phyloP scores from a whole-genome alignment of 2,113 vertebrate genomes.

The Cynopterus brachyotis region DNA sequence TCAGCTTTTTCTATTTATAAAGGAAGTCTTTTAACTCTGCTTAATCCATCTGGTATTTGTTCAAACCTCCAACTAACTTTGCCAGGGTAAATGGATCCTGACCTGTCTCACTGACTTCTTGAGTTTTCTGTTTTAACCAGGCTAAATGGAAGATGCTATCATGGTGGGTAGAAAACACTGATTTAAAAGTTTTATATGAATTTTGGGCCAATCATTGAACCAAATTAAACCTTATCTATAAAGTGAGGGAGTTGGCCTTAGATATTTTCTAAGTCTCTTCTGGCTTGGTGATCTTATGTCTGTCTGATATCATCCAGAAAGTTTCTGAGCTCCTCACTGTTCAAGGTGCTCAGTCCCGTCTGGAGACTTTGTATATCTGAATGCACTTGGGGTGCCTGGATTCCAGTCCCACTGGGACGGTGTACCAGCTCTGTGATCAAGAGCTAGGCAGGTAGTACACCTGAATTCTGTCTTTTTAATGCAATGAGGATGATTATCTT shows the following conservation, averaged over 20 bases:
- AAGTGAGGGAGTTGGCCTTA: slow-evolving; percentile 4
- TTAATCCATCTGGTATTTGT: not conserved
- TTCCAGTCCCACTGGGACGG: not conserved
- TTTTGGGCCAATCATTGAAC: not conserved
- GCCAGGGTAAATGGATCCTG: not conserved
- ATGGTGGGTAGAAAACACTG: not conserved
- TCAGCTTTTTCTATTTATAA: not conserved
- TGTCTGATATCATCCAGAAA: slow-evolving; percentile 18
- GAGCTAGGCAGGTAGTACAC: not conserved
- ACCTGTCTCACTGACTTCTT: not conserved
- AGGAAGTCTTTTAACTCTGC: not conserved
- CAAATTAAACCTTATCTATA: not conserved
- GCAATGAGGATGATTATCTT: not conserved
- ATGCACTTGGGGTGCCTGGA: not conserved
- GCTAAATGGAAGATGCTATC: not conserved
- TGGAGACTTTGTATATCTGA: not conserved
- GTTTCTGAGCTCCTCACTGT: not conserved
- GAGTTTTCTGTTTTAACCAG: not conserved
- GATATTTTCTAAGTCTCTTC: not conserved
- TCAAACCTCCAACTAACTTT: slow-evolving; percentile 9
- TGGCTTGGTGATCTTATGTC: not conserved
- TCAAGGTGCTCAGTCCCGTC: not conserved
- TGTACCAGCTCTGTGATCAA: not conserved
- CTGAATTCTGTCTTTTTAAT: not conserved
- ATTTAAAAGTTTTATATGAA: not conserved